A percentile compares a stretch with the other conserved stretches of the same genome.
phyloP scores from a whole-genome alignment of 2,888 invertebrate genomes.

The Eilema sororculum region DNA sequence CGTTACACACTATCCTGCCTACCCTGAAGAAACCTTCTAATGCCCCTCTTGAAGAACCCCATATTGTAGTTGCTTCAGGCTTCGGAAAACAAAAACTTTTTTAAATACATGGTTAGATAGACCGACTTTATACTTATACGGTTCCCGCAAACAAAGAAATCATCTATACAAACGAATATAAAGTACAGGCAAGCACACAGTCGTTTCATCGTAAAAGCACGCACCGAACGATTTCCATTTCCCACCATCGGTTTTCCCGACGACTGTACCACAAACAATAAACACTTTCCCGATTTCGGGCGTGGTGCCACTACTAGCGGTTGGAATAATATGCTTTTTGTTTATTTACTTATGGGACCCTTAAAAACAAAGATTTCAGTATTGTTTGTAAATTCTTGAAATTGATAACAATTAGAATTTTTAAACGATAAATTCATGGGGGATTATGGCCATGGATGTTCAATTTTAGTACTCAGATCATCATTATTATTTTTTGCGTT shows the following conservation, averaged over 20 bases:
- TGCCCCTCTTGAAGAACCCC: too few relatives aligned
- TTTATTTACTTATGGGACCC: not conserved
- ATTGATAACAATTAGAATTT: not conserved
- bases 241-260: conserved; percentile 41
- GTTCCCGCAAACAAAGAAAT: not conserved
- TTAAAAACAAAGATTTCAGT: not conserved
- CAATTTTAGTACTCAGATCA: too few relatives aligned
- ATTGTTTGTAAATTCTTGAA: not conserved
- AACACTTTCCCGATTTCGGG: conserved; percentile 46
- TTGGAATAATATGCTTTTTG: not conserved
- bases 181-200: not conserved
- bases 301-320: conserved; percentile 30
- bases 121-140: not conserved
- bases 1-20: too few relatives aligned
- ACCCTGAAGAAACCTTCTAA: too few relatives aligned
- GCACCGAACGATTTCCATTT: conserved; percentile 39
- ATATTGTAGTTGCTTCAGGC: too few relatives aligned
- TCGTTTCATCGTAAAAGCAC: conserved; percentile 11
- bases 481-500: too few relatives aligned
- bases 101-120: too few relatives aligned
- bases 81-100: too few relatives aligned
- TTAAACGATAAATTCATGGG: not conserved
- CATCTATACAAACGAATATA: conserved; percentile 1
- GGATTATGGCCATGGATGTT: too few relatives aligned
- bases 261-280: conserved; percentile 47